Base-by-base conservation (phyloP, 2,797 vertebrate species). In the Macroramphosus scolopax region DNA sequence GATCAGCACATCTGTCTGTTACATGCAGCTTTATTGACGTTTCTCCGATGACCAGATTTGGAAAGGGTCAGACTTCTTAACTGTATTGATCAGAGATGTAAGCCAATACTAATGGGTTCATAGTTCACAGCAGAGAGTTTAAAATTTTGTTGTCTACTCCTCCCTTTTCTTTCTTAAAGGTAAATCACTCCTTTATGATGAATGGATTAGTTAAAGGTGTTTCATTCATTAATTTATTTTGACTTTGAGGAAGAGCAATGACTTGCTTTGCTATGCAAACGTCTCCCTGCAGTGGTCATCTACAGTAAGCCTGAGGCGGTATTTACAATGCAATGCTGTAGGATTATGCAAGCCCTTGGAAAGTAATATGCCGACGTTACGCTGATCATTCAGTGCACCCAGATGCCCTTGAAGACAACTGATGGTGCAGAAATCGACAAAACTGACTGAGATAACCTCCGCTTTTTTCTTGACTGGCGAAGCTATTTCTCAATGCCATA, bases 1-100 rank as follows among this genome's bases (percentile, higher is more conserved):
- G n/a, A n/a, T n/a, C n/a, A n/a, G n/a, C n/a, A n/a, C n/a, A n/a
- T n/a, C n/a, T n/a, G n/a, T n/a, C n/a, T n/a, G n/a, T n/a, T n/a
- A n/a, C n/a, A n/a, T n/a, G n/a, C n/a, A n/a, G n/a, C n/a, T 44
- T 41, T 45, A 82, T 75, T 61, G 75, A 72, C 78, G 77, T 73
- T 58, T 29, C 40, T 65, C 44, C 64, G 53, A 39, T 73, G 57
- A 70, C 57, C 46, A 28, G 34, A 36, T 56, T 62, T 32, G 50
- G 50, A 71, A 75, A 60, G 63, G 37, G 56, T 59, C 45, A 25
- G 56, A 35, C 44, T 68, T 46, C 17, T 76, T 61, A 53, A 57
- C n/a, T 8, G 7, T 61, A 85, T 81, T 78, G 81, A 81, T 81
- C 22, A 37, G 31, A 45, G 51, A 50, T 42, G 46, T 63, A 54